phyloP scores from a whole-genome alignment of 2,113 vertebrate genomes.

The Oophaga pumilio region DNA sequence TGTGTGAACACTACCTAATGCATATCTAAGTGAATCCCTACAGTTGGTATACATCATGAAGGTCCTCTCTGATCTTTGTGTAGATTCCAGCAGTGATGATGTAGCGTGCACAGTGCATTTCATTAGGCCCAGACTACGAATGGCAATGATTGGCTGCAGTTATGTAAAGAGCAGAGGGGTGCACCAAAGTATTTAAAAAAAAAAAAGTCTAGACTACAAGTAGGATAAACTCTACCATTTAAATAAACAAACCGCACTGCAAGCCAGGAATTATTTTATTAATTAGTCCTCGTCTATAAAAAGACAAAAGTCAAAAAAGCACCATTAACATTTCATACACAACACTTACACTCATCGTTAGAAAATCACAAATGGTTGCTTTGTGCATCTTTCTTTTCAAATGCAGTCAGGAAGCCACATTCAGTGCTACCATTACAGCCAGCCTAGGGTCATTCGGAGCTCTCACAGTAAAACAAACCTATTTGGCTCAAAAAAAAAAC shows the following conservation, averaged over 20 bases:
- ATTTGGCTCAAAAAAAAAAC: slow-evolving; percentile 9
- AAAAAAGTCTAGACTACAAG: background rate
- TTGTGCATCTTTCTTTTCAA: background rate
- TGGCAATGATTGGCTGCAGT: no score
- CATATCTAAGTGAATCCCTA: no score
- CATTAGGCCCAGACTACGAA: no score
- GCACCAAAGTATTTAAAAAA: no score
- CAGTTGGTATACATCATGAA: no score
- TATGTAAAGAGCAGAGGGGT: no score
- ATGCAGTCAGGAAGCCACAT: slow-evolving; percentile 17
- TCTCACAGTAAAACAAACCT: slow-evolving; percentile 15
- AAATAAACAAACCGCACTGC: slow-evolving; percentile 1
- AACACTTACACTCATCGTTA: slow-evolving; percentile 20
- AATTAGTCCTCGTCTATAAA: slow-evolving; percentile 15
- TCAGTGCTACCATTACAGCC: slow-evolving; percentile 33
- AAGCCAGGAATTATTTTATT: slow-evolving; percentile 38
- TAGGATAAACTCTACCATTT: background rate
- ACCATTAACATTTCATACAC: slow-evolving; percentile 30
- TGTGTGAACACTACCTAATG: no score
- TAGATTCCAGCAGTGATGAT: no score
- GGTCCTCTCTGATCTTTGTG: no score
- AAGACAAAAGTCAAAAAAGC: background rate
- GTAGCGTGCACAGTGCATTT: no score
- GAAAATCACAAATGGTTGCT: slow-evolving; percentile 15
- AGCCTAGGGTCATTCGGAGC: slow-evolving; percentile 38